Base-by-base conservation (phyloP, 2,113 vertebrate species). In the Malaclemys terrapin region DNA sequence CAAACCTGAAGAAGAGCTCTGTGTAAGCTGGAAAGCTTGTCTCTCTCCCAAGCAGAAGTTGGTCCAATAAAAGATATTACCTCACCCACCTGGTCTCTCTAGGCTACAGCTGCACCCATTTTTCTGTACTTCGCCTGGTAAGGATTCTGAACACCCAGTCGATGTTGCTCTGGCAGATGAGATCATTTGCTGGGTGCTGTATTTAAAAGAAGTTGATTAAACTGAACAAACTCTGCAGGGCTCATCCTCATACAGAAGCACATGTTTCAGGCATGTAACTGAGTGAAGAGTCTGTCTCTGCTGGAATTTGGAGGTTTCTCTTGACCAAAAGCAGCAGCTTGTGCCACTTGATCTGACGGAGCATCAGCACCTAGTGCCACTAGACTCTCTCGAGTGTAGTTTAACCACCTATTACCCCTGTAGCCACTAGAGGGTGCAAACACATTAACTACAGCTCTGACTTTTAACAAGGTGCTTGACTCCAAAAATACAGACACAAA, bases 401-500 rank as follows among this genome's bases (percentile, higher is more conserved):
- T 82, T 78, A 94, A 89, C 94, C 87, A 20, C 27, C 94, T 16
- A 49, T 93, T 88, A 78, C 59, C 93, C 78, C 38, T 94, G 7
- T 62, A 86, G 11, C 14, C 94, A 86, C 85, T 57, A 85, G 81
- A 35, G 94, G 88, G 38, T 19, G 85, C 29, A 92, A 91, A 72
- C 6, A 85, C 45, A 31, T 76, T 80, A 59, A 52, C 35, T 94
- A 87, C 0, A 0, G 12, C 80, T 96, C 69, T 78, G 10, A 35
- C 56, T 31, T 42, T 95, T 8, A 95, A 91, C 38, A 82, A 80
- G 0, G 0, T 81, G 62, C 79, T 95, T 96, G 85, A 82, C 94
- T 94, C 94, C 83, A 94, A 94, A 72, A 94, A 86, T 88, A 89
- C 62, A 72, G 80, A 35, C 56, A 78, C n/a, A 50, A 25, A 89